A percentile compares a stretch with the other conserved stretches of the same genome.
These are phyloP conservation scores for Drosophila tripunctata DNA, from an alignment of 2,888 invertebrate genomes.

Conservation along the genomic window DNA sequence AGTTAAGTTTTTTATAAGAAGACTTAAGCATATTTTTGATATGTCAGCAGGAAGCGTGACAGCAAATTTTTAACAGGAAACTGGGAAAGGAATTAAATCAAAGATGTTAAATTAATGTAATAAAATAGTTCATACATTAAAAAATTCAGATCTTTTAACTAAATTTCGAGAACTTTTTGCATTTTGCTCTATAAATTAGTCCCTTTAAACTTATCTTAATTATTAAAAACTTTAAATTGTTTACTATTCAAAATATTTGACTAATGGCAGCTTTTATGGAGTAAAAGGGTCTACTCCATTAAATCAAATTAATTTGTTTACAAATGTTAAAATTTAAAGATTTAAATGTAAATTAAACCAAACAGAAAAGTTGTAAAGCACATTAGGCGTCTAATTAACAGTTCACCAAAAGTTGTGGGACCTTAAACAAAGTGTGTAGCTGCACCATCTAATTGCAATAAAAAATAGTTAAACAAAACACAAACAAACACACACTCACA, in stretches of 20 bases:
- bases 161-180: no score
- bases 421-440: conserved; percentile 13
- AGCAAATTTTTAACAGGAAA: no score
- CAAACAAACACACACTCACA: conserved; percentile 25
- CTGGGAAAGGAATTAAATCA: no score
- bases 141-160: no score
- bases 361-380: conserved; percentile 36
- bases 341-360: conserved; percentile 7
- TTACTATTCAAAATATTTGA: neutral
- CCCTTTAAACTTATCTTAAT: no score
- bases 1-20: neutral
- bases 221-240: no score
- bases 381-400: conserved; percentile 62
- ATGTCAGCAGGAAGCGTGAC: conserved; percentile 10
- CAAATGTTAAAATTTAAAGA: conserved; percentile 23
- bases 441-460: conserved; percentile 58
- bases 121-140: no score
- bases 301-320: neutral
- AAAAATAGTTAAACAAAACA: conserved; percentile 66
- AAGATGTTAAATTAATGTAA: no score
- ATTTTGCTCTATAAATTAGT: no score
- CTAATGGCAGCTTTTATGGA: neutral
- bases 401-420: conserved; percentile 34
- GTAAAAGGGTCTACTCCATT: neutral
- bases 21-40: neutral